Base-by-base conservation (phyloP, 2,888 invertebrate species). In the Coleophora flavipennella region DNA sequence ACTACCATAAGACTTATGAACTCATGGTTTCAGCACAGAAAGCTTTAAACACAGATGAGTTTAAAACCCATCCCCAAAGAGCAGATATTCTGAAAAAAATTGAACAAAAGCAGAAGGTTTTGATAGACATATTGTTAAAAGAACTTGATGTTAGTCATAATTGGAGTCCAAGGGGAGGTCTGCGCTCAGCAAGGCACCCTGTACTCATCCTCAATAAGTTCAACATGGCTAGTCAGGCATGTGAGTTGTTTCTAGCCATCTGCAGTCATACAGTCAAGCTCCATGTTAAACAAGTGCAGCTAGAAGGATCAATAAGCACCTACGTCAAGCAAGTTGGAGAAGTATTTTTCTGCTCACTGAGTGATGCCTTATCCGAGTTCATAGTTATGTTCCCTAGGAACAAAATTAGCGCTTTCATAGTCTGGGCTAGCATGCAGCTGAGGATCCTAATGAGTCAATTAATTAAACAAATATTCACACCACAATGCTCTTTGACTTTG, bases 1-100 rank as follows among this genome's bases (percentile, higher is more conserved):
- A 97, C 73, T 98, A 98, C 64, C 95, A 97, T 69, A 95, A 94
- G 62, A 96, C 97, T 1, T 92, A 95, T 49, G 88, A 90, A 48
- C 81, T 96, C 10, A 89, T 97, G 51, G 91, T 92, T 25, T 63
- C 67, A 38, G 83, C 85, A 13, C 83, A 84, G 46, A 76, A 70
- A 40, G 63, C 69, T 28, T 62, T 85, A 41, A 73, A 67, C 38
- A 65, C 67, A 9, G 77, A 76, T 35, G 83, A 83, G 53, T 78
- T 63, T 40, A 75, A 71, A 48, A 64, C 43, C 45, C 79, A 84
- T 50, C 83, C 83, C 38, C 71, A 74, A 45, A 72, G 57, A 51
- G 51, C 57, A 53, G 79, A 78, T 36, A 75, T 85, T 51, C 48
- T 81, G 27, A 80, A 76, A 44, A 77, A 90, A 86, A 85, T 94